Evolutionary conservation across 2,888 invertebrate genomes (phyloP).

Genomic region (Elysia crispata): DNA sequence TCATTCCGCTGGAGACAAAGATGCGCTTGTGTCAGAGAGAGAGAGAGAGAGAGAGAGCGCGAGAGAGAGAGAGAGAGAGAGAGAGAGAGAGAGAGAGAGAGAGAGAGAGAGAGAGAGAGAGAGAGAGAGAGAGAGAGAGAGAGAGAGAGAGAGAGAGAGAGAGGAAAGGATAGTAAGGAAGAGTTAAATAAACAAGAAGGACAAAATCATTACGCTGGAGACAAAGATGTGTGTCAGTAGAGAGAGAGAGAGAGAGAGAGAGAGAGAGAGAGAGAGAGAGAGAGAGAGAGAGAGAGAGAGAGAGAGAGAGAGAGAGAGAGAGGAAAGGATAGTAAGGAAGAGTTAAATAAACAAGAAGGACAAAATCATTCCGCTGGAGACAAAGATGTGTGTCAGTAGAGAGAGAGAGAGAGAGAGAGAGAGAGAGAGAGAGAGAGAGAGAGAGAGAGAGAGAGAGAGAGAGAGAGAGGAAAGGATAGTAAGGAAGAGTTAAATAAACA

Average conservation of each 20-base stretch:
- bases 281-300: constrained; percentile 1
- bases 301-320: not conserved
- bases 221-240: not conserved
- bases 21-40: constrained; percentile 19
- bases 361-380: too few species aligned
- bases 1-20: too few species aligned
- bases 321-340: too few species aligned
- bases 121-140: constrained; percentile 25
- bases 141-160: constrained; percentile 23
- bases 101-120: constrained; percentile 13
- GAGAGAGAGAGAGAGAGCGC: constrained; percentile 14
- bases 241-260: not conserved
- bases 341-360: too few species aligned
- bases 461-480: not conserved
- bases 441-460: not conserved
- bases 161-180: not conserved
- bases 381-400: too few species aligned
- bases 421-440: too few species aligned
- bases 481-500: not conserved
- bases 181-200: not conserved
- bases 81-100: not conserved
- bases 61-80: not conserved
- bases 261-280: constrained; percentile 10
- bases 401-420: too few species aligned
- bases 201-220: not conserved